Evolutionary conservation across 2,888 invertebrate species (phyloP).

Genomic region (Cordilura impudica): DNA sequence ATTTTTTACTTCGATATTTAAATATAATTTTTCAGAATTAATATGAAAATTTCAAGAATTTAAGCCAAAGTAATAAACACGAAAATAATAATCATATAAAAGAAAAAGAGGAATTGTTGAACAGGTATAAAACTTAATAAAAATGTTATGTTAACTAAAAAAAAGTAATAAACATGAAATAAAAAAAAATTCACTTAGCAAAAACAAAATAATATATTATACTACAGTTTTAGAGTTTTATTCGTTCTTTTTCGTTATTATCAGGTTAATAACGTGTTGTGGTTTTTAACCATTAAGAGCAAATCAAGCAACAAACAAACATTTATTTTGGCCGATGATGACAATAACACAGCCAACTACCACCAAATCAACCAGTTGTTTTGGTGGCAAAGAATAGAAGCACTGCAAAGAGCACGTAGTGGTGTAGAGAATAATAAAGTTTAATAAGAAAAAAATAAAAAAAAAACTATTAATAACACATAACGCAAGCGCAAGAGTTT

Average conservation of each 20-base stretch:
- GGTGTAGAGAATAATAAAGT: constrained; percentile 2
- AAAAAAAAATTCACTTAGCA: constrained; percentile 34
- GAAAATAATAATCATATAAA: no score
- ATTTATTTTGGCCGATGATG: background rate
- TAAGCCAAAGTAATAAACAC: no score
- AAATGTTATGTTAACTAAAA: background rate
- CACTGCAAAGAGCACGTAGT: constrained; percentile 24
- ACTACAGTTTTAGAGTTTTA: constrained; percentile 21
- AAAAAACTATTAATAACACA: constrained; percentile 11
- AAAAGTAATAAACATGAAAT: constrained; percentile 39
- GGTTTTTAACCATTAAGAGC: constrained; percentile 20
- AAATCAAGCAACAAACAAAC: background rate
- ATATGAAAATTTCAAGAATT: no score
- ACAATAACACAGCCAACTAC: background rate
- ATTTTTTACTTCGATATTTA: no score
- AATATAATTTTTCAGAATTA: no score
- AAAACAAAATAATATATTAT: constrained; percentile 33
- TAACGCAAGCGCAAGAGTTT: constrained; percentile 16
- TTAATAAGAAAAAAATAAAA: background rate
- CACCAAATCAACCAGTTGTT: constrained; percentile 14
- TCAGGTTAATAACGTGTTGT: constrained; percentile 32
- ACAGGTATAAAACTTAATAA: background rate
- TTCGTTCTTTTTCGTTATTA: constrained; percentile 15
- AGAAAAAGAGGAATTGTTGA: no score
- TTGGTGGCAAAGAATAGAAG: background rate